phyloP scores from a whole-genome alignment of 2,888 invertebrate genomes.

The Archips crataeganus region DNA sequence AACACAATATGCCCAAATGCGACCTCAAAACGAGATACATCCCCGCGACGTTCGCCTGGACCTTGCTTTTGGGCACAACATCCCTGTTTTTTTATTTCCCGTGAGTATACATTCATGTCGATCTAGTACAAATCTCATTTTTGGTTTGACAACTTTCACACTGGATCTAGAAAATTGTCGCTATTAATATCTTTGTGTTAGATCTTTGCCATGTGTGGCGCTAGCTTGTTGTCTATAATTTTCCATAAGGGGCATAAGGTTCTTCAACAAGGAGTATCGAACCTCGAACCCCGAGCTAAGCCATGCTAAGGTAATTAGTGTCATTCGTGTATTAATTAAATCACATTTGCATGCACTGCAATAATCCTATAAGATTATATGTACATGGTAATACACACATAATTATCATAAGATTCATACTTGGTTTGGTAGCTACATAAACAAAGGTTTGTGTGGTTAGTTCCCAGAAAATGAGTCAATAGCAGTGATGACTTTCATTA shows the following conservation, averaged over 20 bases:
- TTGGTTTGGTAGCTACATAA: conserved; percentile 9
- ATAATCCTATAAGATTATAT: conserved; percentile 20
- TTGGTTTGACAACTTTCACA: conserved; percentile 83
- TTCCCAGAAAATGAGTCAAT: conserved; percentile 21
- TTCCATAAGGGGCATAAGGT: conserved; percentile 18
- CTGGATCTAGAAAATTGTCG: conserved; percentile 71
- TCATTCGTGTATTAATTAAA: conserved; percentile 40
- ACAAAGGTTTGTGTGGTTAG: conserved; percentile 20
- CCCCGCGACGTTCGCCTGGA: conserved; percentile 99
- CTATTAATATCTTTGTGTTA: conserved; percentile 72
- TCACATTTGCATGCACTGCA: conserved; percentile 12
- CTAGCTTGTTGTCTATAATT: conserved; percentile 9
- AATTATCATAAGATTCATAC: conserved; percentile 5
- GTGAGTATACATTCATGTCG: conserved; percentile 90
- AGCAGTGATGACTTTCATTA: conserved; percentile 15
- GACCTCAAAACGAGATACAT: conserved; percentile 98
- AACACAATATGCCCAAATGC: conserved; percentile 96
- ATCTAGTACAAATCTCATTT: conserved; percentile 71
- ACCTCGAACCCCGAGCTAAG: conserved; percentile 57
- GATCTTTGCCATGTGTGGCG: conserved; percentile 41
- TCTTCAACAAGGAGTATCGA: conserved; percentile 22
- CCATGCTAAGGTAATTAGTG: conserved; percentile 48
- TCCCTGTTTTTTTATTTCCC: conserved; percentile 98
- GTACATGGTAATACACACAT: not conserved
- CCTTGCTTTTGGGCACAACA: conserved; percentile 96